Percentiles rank a stretch among this genome's conserved stretches.
Evolutionary conservation across 2,888 invertebrate genomes (phyloP).

Genomic region (Cynaeus angustus): DNA sequence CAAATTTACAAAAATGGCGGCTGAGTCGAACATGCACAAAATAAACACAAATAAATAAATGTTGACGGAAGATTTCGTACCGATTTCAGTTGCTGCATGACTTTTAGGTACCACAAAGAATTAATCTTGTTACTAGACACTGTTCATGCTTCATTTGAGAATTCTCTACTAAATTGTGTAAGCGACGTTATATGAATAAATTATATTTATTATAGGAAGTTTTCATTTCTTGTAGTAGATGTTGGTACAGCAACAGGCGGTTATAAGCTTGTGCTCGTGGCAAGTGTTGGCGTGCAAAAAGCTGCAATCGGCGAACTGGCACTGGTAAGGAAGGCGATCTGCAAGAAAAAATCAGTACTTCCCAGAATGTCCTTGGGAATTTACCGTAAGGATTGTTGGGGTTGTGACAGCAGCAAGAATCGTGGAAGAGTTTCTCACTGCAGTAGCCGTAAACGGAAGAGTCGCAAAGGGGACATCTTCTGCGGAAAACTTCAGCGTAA

Average conservation of each 20-base stretch:
- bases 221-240: slow-evolving; percentile 39
- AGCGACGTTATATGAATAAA: slow-evolving; percentile 42
- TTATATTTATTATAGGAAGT: slow-evolving; percentile 42
- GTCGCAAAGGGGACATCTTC: slow-evolving; percentile 82
- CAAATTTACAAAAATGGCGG: not conserved
- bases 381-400: slow-evolving; percentile 71
- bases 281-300: slow-evolving; percentile 85
- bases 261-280: slow-evolving; percentile 81
- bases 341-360: slow-evolving; percentile 58
- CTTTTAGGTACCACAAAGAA: slow-evolving; percentile 27
- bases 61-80: slow-evolving; percentile 20
- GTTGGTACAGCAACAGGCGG: slow-evolving; percentile 80
- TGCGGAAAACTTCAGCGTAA: slow-evolving; percentile 36
- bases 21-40: not conserved
- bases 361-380: slow-evolving; percentile 30
- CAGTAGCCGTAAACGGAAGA: slow-evolving; percentile 86
- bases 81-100: slow-evolving; percentile 30
- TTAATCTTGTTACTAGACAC: slow-evolving; percentile 31
- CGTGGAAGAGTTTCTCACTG: slow-evolving; percentile 82
- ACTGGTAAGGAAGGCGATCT: slow-evolving; percentile 76
- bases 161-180: slow-evolving; percentile 37
- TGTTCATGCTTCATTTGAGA: slow-evolving; percentile 34
- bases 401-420: slow-evolving; percentile 83
- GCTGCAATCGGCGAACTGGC: slow-evolving; percentile 80
- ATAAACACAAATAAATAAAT: not conserved